Evolutionary conservation across 1,140 invertebrate species (phyloP), one percentile per base, ranked within the genome.

Genomic region (Dryas iulia): DNA sequence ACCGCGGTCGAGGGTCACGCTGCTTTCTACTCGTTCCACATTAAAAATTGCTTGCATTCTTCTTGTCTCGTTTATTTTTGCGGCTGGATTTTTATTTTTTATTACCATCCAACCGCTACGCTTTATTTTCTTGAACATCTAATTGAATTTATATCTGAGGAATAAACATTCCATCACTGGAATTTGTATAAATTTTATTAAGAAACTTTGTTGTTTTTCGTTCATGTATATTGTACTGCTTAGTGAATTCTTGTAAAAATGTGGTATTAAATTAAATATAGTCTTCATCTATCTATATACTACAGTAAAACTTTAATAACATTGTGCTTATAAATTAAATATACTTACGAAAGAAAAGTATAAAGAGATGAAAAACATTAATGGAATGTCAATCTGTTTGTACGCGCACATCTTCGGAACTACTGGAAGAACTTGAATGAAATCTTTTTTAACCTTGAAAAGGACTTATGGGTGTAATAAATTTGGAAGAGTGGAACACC

Each of bases 41-140:
- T 90, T 90, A 90, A 90, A 90, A 90, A 90, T 90, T 81, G 88
- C 87, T 88, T 89, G 87, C 82, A 90, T 90, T 90, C 87, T 85
- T 90, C 81, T 84, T 81, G 74, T 79, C 72, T 71, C 80, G 85
- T 77, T 89, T 86, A 83, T 87, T 84, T 90, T 86, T 84, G 80
- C 71, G 77, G 79, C 72, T 64, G 66, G 74, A 76, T 74, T 84
- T 86, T 85, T 82, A 74, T 83, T 85, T 86, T 84, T 84, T 71
- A 79, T 78, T 85, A 80, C 70, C 73, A 76, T 74, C 71, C 61
- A 77, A 69, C 75, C 81, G 75, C 74, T 66, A 73, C 72, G 71
- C 71, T 78, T 69, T 77, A 75, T 79, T 78, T 73, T 73, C 77
- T 69, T 76, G 76, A 47, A 79, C 74, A 83, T 83, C 78, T 82